Base-by-base conservation (phyloP, 1,140 invertebrate species). In the Andricus grossulariae region DNA sequence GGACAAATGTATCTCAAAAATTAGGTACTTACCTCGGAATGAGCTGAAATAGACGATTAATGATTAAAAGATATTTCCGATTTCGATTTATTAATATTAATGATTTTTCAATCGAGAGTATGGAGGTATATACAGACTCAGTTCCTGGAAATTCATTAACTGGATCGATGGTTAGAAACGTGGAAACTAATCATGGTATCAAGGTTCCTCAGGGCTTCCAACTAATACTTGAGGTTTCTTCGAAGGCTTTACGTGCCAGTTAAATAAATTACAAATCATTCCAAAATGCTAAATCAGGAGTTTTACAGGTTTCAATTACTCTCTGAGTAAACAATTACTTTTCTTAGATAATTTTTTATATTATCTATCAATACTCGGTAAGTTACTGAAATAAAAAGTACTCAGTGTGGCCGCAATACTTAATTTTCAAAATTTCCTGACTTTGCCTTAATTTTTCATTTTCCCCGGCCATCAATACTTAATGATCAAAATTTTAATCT, bases 221-320 rank as follows among this genome's bases (percentile, higher is more conserved):
- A 55, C 70, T 55, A 83, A 77, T 78, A 60, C 54, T 73, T 77
- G 78, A 78, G 80, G 82, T 83, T 83, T 83, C 80, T 83, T 79
- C 6, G 13, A 66, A 66, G 60, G 32, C 15, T 45, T 66, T 66
- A 16, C 60, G 60, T 66, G 60, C 16, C 32, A 45, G 15, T 39
- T 66, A n/a, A 39, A 39, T 66, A 19, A 54, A 54, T 54, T 54
- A 6, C 52, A 7, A 54, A 54, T 54, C 18, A 18, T 11, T 45
- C 39, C 39, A 45, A 45, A 45, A 8, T n/a, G 52, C 16, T 6
- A n/a, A 10, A 18, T n/a, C 8, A 7, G 18, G 18, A 32, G 25
- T 32, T 32, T 32, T 2, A 32, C 3, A 32, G 25, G 25, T 32
- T 32, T 32, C 25, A 32, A 5, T 32, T 32, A 5, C 2, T 32